A percentile compares a stretch with the other conserved stretches of the same genome.
phyloP scores from a whole-genome alignment of 2,113 vertebrate species.

The Mohoua ochrocephala region DNA sequence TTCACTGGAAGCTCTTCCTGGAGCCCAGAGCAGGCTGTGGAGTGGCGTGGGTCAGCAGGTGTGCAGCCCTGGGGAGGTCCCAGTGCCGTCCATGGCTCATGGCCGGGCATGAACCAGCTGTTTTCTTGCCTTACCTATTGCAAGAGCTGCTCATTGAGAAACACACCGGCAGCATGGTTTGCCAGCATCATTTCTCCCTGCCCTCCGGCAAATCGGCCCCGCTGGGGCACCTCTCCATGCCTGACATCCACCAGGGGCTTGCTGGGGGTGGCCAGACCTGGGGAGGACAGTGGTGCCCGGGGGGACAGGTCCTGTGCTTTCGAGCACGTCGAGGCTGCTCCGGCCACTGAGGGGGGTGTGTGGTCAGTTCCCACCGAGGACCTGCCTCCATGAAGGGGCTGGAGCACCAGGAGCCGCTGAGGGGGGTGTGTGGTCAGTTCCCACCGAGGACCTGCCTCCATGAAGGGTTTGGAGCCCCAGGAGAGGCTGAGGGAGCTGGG shows the following conservation, averaged over 20 bases:
- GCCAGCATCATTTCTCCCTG: neutral
- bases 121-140: neutral
- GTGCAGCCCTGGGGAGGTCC: neutral
- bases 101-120: neutral
- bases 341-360: fast-evolving
- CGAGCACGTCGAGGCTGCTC: fast-evolving
- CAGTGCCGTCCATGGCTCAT: fast-evolving
- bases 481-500: neutral
- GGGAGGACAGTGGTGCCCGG: neutral
- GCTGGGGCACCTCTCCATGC: fast-evolving
- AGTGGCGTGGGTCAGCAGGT: fast-evolving
- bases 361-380: neutral
- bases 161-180: fast-evolving
- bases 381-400: fast-evolving
- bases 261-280: neutral
- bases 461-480: neutral
- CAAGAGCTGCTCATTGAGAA: neutral
- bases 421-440: fast-evolving
- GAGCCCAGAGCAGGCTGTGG: neutral
- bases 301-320: neutral
- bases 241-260: neutral
- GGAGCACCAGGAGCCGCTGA: neutral
- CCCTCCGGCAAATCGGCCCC: neutral
- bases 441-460: neutral
- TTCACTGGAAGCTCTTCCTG: neutral